phyloP scores from a whole-genome alignment of 2,797 vertebrate species.

The Huso huso region DNA sequence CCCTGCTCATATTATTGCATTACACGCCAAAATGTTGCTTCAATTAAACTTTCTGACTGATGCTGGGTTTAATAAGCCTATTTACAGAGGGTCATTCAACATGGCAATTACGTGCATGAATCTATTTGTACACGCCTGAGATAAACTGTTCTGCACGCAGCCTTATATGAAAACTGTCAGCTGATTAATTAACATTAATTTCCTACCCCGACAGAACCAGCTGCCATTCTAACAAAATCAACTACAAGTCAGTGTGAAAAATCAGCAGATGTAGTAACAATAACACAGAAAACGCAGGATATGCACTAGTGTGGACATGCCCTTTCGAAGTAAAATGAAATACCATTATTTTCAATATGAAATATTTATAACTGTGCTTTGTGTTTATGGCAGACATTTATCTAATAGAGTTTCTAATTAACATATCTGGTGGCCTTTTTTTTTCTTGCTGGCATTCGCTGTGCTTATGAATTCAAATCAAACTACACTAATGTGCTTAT shows the following conservation, averaged over 20 bases:
- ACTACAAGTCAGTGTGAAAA: constrained; percentile 19
- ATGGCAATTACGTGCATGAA: constrained; percentile 58
- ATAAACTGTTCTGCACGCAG: constrained; percentile 48
- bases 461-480: constrained; percentile 73
- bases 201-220: constrained; percentile 53
- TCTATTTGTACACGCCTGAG: constrained; percentile 50
- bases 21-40: constrained; percentile 25
- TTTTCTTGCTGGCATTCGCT: constrained; percentile 67
- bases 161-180: constrained; percentile 52
- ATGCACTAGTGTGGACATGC: constrained; percentile 27
- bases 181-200: constrained; percentile 74
- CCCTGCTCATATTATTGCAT: constrained; percentile 7
- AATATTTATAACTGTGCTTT: constrained; percentile 76
- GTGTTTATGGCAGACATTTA: constrained; percentile 69
- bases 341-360: constrained; percentile 63
- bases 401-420: constrained; percentile 90
- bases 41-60: constrained; percentile 60
- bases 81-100: constrained; percentile 61
- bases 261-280: constrained; percentile 18
- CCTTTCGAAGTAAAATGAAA: constrained; percentile 33
- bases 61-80: constrained; percentile 66
- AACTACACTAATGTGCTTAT: constrained; percentile 71
- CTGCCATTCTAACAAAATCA: constrained; percentile 38
- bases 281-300: constrained; percentile 13
- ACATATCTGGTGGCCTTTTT: constrained; percentile 82